Base-by-base conservation (phyloP, 2,113 vertebrate species). In the Pagrus major region DNA sequence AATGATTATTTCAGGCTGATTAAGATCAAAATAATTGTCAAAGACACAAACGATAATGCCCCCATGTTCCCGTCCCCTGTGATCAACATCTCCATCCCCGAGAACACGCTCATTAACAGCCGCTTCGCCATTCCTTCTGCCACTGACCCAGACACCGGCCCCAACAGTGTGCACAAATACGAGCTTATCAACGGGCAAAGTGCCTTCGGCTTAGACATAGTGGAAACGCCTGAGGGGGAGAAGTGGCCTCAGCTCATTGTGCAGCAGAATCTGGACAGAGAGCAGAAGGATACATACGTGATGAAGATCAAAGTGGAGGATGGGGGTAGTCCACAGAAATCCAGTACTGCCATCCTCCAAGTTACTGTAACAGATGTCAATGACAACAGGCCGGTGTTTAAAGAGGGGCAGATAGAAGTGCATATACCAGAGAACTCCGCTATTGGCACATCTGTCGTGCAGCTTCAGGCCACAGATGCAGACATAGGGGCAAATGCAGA, bases 261-360 rank as follows among this genome's bases (percentile, higher is more conserved):
- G 87, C 98, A 99, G 91, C 97, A 98, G 92, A 98, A 97, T 94
- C 94, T 99, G 94, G 98, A 99, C 93, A 93, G 98, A 90, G 98
- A 99, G 91, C 98, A 97, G 93, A 99, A 99, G 92, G 98, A 99
- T 71, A 99, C 97, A 21, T 99, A 99, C 25, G 98, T 99, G 89
- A 99, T 99, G 98, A 99, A 99, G 95, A 97, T 99, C 91, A 99
- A 99, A 94, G 98, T 99, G 55, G 98, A 99, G 91, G 98, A 99
- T 60, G 98, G 98, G 61, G 98, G 98, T 41, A 97, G 90, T 21
- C 98, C 98, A 0, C 98, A 98, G 91, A 99, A 98, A 94, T 99
- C 98, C 94, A 99, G 98, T 96, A 99, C 98, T 1, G 98, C 98
- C 71, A 99, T 99, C 83, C 97, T 99, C 47, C 98, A 99, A 92